Base-by-base conservation (phyloP, 2,888 invertebrate species). In the Ennomos erosarius region DNA sequence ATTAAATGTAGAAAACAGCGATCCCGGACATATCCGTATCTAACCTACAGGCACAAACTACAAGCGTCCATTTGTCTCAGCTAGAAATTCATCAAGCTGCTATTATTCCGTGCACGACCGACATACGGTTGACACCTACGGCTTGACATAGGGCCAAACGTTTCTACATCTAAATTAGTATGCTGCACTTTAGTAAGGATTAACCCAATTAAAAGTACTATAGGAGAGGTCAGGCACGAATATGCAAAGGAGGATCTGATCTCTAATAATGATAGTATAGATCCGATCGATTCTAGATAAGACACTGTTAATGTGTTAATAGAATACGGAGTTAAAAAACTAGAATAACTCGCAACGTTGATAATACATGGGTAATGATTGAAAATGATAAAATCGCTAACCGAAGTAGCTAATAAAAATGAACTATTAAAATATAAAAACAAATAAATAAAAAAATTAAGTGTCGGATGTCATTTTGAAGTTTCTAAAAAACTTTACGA, bases 91-190 rank as follows among this genome's bases (percentile, higher is more conserved):
- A 67, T 56, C 55, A 59, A 62, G 60, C 48, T 13, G 47, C 65
- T 64, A 35, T 55, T 60, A 69, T 67, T 63, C 49, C 67, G 56
- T 57, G 51, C 69, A 67, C 67, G 68, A 47, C 43, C 39, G 38
- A 59, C 59, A 45, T 62, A 63, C 60, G 60, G 61, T 56, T 62
- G 62, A 66, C 59, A 60, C 62, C 64, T 62, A 67, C 65, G 59
- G 56, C 62, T 69, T 69, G 69, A 69, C 67, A 62, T 55, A 50
- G 59, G 64, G 67, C 69, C 69, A 69, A 67, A 33, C 62, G 60
- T 69, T 69, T 69, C 65, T 65, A 60, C 64, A 60, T 59, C 56
- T 47, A 57, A 67, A 65, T 69, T 59, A 65, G 64, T 59, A 67
- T 65, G 60, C 60, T 50, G 57, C 42, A 58, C 56, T 67, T 65